Percentiles rank a stretch among this genome's conserved stretches.
phyloP scores from a whole-genome alignment of 92 coral and sea anemone genomes.

The Umimayanthus kanabou region DNA sequence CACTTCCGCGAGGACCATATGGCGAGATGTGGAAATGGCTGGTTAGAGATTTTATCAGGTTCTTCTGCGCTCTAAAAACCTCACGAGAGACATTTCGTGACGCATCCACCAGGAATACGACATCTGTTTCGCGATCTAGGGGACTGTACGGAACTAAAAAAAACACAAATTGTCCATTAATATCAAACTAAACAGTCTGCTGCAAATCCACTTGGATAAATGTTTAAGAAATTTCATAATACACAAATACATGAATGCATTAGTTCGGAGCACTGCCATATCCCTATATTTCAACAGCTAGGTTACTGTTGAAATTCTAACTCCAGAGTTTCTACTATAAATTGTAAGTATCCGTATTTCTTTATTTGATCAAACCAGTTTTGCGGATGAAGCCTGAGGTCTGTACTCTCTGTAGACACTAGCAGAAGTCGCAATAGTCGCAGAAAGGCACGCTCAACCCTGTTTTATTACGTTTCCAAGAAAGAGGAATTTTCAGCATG shows the following conservation, averaged over 20 bases:
- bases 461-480: too few species aligned
- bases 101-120: constrained; percentile 51
- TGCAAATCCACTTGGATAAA: not conserved
- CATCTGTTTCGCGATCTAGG: constrained; percentile 27
- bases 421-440: too few species aligned
- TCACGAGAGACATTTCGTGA: constrained; percentile 42
- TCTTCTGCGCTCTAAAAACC: constrained; percentile 36
- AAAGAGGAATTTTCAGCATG: too few species aligned
- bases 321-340: not conserved
- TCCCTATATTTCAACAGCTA: not conserved
- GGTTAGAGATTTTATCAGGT: constrained; percentile 38
- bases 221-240: too few species aligned
- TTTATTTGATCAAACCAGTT: not conserved
- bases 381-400: not conserved
- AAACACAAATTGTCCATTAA: not conserved
- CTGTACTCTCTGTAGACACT: not conserved
- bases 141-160: constrained; percentile 18
- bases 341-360: not conserved
- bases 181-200: not conserved
- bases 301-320: not conserved
- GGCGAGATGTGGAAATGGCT: constrained; percentile 18
- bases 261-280: not conserved
- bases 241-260: too few species aligned
- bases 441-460: not conserved
- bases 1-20: constrained; percentile 31